Evolutionary conservation across 2,888 invertebrate species (phyloP).

Genomic region (Sussaba pulchella): DNA sequence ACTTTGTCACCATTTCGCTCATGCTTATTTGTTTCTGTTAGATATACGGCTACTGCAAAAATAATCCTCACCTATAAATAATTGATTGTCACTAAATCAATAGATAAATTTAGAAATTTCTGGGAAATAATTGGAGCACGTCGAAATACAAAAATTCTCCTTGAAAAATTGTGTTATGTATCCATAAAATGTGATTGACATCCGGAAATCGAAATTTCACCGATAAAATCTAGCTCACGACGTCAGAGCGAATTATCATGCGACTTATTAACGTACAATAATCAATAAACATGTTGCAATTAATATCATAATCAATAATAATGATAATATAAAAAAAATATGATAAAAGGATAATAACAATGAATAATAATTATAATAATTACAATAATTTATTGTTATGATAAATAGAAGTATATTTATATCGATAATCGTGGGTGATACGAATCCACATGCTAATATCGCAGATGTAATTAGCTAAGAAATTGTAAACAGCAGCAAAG

Average conservation of each 20-base stretch:
- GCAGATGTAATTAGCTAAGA: constrained; percentile 9
- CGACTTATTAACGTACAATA: not conserved
- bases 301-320: too few species aligned
- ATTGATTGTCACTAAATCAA: not conserved
- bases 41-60: not conserved
- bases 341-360: not conserved
- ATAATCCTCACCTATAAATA: not conserved
- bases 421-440: not conserved
- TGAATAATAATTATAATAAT: too few species aligned
- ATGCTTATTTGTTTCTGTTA: not conserved
- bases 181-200: not conserved
- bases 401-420: constrained; percentile 5
- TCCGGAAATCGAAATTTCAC: constrained; percentile 9
- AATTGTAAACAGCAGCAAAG: constrained; percentile 1
- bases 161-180: not conserved
- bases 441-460: not conserved
- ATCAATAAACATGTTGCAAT: constrained; percentile 2
- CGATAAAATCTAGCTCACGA: not conserved
- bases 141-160: not conserved
- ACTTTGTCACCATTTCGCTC: too few species aligned
- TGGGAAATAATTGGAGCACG: not conserved
- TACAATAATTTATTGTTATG: not conserved
- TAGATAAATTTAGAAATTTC: not conserved
- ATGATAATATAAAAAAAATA: too few species aligned
- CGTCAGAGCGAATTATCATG: constrained; percentile 6